phyloP scores from a whole-genome alignment of 2,113 vertebrate genomes.

The Steatornis caripensis region DNA sequence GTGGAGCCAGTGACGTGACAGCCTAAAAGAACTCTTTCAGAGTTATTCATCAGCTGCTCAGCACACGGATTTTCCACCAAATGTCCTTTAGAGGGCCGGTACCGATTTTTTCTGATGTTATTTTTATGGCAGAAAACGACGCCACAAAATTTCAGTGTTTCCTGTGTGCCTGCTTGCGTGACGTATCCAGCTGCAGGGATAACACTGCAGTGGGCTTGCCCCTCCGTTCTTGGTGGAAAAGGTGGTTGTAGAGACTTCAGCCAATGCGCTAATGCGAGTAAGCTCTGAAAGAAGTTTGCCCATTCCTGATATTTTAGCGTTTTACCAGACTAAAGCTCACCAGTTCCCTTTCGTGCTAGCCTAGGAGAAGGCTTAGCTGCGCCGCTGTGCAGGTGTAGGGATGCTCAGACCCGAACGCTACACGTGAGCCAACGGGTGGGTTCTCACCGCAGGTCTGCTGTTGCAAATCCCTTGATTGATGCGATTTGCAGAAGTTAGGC shows the following conservation, averaged over 20 bases:
- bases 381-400: not conserved
- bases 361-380: no score
- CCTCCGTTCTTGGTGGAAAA: not conserved
- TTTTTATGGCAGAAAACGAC: not conserved
- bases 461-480: not conserved
- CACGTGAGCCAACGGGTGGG: not conserved
- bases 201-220: not conserved
- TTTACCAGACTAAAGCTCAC: not conserved
- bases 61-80: not conserved
- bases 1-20: not conserved
- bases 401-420: rapidly evolving
- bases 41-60: not conserved
- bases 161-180: rapidly evolving
- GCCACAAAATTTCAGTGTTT: not conserved
- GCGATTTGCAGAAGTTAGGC: not conserved
- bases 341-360: not conserved
- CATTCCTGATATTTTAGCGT: not conserved
- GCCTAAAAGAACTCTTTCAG: not conserved
- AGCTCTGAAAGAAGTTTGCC: not conserved
- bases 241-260: not conserved
- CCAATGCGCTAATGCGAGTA: not conserved
- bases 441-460: rapidly evolving
- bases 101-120: not conserved
- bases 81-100: not conserved
- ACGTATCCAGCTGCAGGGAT: not conserved